Evolutionary conservation across 2,797 vertebrate species (phyloP).

Genomic region (Eulemur albifrons): DNA sequence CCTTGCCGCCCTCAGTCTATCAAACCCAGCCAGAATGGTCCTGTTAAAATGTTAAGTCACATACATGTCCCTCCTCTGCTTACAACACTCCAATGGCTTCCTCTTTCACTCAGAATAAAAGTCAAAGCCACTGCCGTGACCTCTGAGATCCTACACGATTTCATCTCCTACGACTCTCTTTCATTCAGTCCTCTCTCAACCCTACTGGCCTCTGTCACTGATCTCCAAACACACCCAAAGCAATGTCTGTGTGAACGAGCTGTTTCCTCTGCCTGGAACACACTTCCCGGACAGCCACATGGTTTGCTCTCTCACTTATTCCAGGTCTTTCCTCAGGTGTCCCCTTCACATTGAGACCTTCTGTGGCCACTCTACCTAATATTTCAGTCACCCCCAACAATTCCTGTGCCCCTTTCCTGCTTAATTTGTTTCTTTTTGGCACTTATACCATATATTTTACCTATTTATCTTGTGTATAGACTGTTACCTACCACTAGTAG

Average conservation of each 20-base stretch:
- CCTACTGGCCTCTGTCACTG: neutral
- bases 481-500: neutral
- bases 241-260: neutral
- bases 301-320: neutral
- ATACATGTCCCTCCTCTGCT: neutral
- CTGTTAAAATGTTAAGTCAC: neutral
- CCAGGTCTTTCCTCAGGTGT: neutral
- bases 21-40: neutral
- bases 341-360: neutral
- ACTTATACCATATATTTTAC: neutral
- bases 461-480: neutral
- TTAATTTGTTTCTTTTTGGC: neutral
- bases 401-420: neutral
- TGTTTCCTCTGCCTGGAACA: neutral
- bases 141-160: neutral
- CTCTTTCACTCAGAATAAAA: neutral
- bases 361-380: neutral
- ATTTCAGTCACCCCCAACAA: neutral
- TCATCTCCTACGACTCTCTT: neutral
- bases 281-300: neutral
- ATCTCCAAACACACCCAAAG: neutral
- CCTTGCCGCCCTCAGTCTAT: neutral
- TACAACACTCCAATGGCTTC: neutral
- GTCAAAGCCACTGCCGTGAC: neutral
- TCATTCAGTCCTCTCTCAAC: neutral